Evolutionary conservation across 2,797 vertebrate genomes (phyloP).

Genomic region (Urocyon cinereoargenteus): DNA sequence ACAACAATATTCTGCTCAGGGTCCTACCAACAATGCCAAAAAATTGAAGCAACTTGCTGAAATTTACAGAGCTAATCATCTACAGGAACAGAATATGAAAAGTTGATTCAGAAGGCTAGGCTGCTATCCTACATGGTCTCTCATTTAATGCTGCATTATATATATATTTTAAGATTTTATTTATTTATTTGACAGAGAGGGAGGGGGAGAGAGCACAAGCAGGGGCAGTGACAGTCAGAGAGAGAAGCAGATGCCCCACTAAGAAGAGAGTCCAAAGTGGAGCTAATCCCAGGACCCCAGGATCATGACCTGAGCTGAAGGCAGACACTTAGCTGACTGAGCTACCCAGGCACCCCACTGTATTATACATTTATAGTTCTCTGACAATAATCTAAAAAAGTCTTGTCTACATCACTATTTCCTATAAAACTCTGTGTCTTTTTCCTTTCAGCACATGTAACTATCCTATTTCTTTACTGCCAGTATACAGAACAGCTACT

Average conservation of each 20-base stretch:
- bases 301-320: too few species aligned
- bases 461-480: background rate
- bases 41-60: background rate
- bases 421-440: background rate
- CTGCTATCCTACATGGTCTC: background rate
- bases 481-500: background rate
- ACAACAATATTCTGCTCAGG: background rate
- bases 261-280: too few species aligned
- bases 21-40: background rate
- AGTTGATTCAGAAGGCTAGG: background rate
- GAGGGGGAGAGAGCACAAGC: too few species aligned
- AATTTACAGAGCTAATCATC: background rate
- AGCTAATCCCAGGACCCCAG: too few species aligned
- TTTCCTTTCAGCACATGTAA: background rate
- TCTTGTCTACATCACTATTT: background rate
- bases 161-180: too few species aligned
- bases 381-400: background rate
- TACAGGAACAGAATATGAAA: background rate
- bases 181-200: too few species aligned
- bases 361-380: background rate
- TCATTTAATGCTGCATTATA: background rate
- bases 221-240: too few species aligned
- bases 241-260: too few species aligned
- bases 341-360: too few species aligned
- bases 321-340: too few species aligned